Evolutionary conservation across 2,888 invertebrate genomes (phyloP).

Genomic region (Trachelus tabidus): DNA sequence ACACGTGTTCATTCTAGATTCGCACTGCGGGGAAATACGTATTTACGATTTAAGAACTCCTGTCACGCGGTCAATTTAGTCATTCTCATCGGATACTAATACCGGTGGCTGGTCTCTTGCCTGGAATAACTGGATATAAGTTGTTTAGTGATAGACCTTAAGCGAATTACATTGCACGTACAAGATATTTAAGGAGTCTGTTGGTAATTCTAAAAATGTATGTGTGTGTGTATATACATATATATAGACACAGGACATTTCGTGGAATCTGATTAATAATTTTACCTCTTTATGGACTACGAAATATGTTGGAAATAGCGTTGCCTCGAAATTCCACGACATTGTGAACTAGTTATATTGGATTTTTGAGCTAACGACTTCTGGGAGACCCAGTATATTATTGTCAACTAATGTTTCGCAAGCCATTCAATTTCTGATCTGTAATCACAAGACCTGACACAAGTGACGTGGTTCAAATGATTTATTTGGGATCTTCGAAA

Average conservation of each 20-base stretch:
- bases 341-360: no score
- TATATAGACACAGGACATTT: background rate
- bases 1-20: background rate
- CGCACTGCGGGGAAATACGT: background rate
- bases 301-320: no score
- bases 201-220: background rate
- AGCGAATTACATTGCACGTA: background rate
- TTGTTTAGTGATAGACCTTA: background rate
- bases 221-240: no score
- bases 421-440: no score
- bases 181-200: background rate
- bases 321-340: no score
- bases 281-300: background rate
- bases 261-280: background rate
- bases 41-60: background rate
- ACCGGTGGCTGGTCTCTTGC: background rate
- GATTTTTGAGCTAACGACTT: no score
- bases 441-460: no score
- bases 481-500: no score
- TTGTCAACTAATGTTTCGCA: no score
- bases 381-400: no score
- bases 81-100: background rate
- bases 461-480: no score
- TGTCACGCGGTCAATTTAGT: background rate
- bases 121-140: background rate